Evolutionary conservation across 2,888 invertebrate genomes (phyloP), one percentile per base, ranked within the genome.

Genomic region (Oasisia sp.): DNA sequence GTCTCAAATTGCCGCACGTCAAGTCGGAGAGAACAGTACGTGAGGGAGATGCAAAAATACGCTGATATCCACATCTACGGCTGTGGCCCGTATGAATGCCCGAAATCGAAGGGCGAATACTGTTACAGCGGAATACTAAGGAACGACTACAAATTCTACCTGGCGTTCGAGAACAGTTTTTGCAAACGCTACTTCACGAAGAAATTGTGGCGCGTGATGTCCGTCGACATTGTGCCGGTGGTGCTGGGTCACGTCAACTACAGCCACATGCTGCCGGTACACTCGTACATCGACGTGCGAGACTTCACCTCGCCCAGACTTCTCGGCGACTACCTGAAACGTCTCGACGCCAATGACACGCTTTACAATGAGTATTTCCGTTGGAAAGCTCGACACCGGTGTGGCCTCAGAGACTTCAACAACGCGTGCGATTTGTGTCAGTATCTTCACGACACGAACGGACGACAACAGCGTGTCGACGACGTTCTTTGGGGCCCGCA

Each of bases 161-260:
- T 91, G 91, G 12, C 91, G 91, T 91, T 91, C 91, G 91, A 91
- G 91, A 91, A 91, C 91, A 38, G 38, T 27, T 8, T 91, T 32
- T 91, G 91, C 91, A 44, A 91, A 32, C 32, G 32, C 3, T 91
- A 91, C 14, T 8, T 91, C 14, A 91, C 91, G 27, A 32, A 91
- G 32, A 91, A 91, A 44, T 32, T 91, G 38, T 91, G 32, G 38
- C n/a, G 27, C 12, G 44, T 8, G 14, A 32, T 91, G 32, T 32
- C 32, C 7, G n/a, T 32, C 32, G 32, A 91, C 91, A 8, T 91
- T 8, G 91, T 91, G 38, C 91, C 91, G 0, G 91, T 91, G 3
- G 91, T 91, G 44, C 32, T 91, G 27, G 91, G 91, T 8, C 9
- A 32, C 91, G 91, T 8, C 32, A 44, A 91, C 91, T 91, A 91